Evolutionary conservation across 2,888 invertebrate genomes (phyloP), one percentile per base, ranked within the genome.

Genomic region (Drosophila emarginata): DNA sequence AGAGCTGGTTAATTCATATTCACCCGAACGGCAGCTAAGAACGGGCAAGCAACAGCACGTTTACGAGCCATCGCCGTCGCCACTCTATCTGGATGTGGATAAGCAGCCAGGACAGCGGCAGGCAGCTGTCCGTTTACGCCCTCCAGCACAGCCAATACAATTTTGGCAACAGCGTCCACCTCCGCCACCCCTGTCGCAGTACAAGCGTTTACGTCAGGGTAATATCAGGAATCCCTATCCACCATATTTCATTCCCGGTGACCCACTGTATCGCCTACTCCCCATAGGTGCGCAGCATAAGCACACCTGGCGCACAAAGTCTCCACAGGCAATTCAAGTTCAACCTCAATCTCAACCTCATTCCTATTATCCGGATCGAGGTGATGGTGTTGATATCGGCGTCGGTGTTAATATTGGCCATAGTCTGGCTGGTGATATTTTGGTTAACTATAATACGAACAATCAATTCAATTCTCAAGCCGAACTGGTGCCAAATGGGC

Each of bases 371-470:
- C 90, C 96, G 52, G 93, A 94, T 67, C 93, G 94, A 58, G 96
- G 21, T 45, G 45, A 45, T 45, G 45, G 11, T 21, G 45, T 45
- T 11, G 40, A 45, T 15, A 45, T 45, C 14, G 21, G 21, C 0
- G 21, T 45, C 45, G 45, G 96, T 81, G 82, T 88, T 2, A 72
- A 74, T 14, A 76, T 86, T 1, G 82, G 82, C 2, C 82, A 83
- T 36, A 83, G 84, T 23, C 56, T 83, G 54, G 84, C 82, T 45
- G 72, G 89, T 32, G 84, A 85, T 26, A 95, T 95, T 0, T 90
- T 94, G 56, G 91, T 90, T 0, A 90, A 90, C 72, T 91, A 91
- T 61, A 95, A 96, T 88, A 95, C 95, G 0, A 94, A 95, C 74
- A 94, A 95, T 79, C 95, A 95, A 87, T 93, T 88, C 61, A 88